A percentile compares a stretch with the other conserved stretches of the same genome.
phyloP scores from a whole-genome alignment of 2,797 vertebrate genomes.

The Lateolabrax maculatus region DNA sequence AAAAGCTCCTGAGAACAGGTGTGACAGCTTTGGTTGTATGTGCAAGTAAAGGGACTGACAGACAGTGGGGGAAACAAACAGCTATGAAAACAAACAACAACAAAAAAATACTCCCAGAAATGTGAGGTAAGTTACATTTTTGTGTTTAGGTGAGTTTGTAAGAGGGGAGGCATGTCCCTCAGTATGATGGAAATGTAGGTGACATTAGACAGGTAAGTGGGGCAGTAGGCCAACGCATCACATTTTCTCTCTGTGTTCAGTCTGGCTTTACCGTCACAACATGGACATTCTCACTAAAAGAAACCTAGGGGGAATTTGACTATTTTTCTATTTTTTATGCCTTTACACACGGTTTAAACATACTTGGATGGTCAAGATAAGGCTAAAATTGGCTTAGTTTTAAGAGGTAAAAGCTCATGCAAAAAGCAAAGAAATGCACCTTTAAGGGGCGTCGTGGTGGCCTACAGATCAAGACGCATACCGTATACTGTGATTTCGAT shows the following conservation, averaged over 20 bases:
- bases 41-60: not conserved
- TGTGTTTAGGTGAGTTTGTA: not conserved
- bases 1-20: not conserved
- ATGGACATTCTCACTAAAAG: not conserved
- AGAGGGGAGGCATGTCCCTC: not conserved
- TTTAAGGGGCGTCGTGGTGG: not conserved
- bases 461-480: no score
- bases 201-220: not conserved
- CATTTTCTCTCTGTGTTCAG: not conserved
- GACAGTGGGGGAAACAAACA: not conserved
- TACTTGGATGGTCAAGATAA: not conserved
- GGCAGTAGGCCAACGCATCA: not conserved
- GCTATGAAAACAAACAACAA: not conserved
- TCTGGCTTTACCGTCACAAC: not conserved
- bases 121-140: not conserved
- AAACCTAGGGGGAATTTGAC: not conserved
- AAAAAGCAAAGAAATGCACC: not conserved
- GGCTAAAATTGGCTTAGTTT: not conserved
- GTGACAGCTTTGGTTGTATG: not conserved
- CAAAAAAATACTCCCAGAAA: not conserved
- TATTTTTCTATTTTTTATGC: not conserved
- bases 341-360: not conserved
- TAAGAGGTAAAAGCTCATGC: not conserved
- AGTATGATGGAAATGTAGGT: not conserved
- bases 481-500: not conserved